Conservation (phyloP, 2,797 vertebrate species). For the Australoheros facetus region DNA sequence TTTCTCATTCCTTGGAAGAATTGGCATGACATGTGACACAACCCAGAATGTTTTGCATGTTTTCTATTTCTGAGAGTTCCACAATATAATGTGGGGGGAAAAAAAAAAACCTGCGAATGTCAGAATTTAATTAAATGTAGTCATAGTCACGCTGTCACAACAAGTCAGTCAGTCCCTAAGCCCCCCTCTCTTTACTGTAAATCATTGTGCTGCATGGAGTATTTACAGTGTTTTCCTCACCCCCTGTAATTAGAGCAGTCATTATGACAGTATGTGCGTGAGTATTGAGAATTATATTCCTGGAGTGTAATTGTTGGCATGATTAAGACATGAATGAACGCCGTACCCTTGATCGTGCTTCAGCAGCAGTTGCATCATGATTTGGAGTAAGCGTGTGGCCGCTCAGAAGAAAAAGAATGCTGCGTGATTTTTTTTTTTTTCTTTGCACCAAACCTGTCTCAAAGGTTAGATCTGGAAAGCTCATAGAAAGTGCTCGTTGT, state of each 20-base stretch:
- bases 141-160: slow-evolving; percentile 47
- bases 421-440: slow-evolving; percentile 47
- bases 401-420: slow-evolving; percentile 37
- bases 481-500: slow-evolving; percentile 45
- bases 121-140: slow-evolving; percentile 28
- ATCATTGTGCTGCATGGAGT: slow-evolving; percentile 19
- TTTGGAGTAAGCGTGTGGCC: slow-evolving; percentile 51
- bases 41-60: slow-evolving; percentile 1
- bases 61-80: slow-evolving; percentile 29
- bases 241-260: slow-evolving; percentile 62
- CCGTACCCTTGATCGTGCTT: slow-evolving; percentile 43
- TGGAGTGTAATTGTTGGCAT: slow-evolving; percentile 66
- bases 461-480: slow-evolving; percentile 70
- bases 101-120: slow-evolving; percentile 16
- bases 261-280: slow-evolving; percentile 73
- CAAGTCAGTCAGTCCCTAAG: slow-evolving; percentile 41
- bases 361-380: slow-evolving; percentile 67
- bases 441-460: slow-evolving; percentile 59
- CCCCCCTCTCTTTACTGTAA: slow-evolving; percentile 30
- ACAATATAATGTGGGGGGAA: not conserved
- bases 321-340: slow-evolving; percentile 64
- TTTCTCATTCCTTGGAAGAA: slow-evolving; percentile 13
- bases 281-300: slow-evolving; percentile 72
- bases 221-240: slow-evolving; percentile 43
- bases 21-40: slow-evolving; percentile 17